A percentile compares a stretch with the other conserved stretches of the same genome.
phyloP scores from a whole-genome alignment of 2,113 vertebrate species.

The Stegastes partitus region DNA sequence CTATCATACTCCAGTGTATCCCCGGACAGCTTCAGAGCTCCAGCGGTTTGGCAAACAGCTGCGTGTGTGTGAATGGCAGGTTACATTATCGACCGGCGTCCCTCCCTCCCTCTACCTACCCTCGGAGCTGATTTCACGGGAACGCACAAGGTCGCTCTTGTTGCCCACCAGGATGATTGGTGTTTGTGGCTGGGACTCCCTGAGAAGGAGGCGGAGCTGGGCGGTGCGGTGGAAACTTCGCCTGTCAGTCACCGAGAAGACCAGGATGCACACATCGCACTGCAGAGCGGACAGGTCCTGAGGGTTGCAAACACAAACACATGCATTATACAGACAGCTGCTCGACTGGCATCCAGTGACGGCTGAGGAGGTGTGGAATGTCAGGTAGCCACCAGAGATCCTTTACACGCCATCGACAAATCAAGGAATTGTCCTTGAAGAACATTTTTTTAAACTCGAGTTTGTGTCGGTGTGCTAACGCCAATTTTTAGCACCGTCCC shows the following conservation, averaged over 20 bases:
- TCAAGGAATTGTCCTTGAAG: slow-evolving; percentile 1
- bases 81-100: neutral
- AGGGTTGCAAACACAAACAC: slow-evolving; percentile 41
- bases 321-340: slow-evolving; percentile 31
- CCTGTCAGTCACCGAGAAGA: slow-evolving; percentile 87
- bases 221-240: slow-evolving; percentile 85
- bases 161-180: slow-evolving; percentile 88
- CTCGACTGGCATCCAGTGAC: slow-evolving; percentile 18
- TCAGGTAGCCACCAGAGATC: slow-evolving; percentile 18
- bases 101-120: slow-evolving; percentile 67
- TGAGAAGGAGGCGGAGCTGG: slow-evolving; percentile 86
- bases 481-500: slow-evolving; percentile 50
- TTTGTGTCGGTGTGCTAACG: neutral
- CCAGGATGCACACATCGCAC: slow-evolving; percentile 86
- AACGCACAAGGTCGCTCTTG: slow-evolving; percentile 88
- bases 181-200: slow-evolving; percentile 83
- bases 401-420: slow-evolving; percentile 7
- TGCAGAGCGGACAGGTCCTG: slow-evolving; percentile 84
- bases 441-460: slow-evolving; percentile 6
- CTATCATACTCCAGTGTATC: too few relatives aligned
- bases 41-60: too few relatives aligned
- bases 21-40: too few relatives aligned
- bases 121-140: slow-evolving; percentile 85
- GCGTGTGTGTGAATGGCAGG: neutral
- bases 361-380: slow-evolving; percentile 25